phyloP scores from a whole-genome alignment of 2,113 vertebrate species.

The Balaeniceps rex region DNA sequence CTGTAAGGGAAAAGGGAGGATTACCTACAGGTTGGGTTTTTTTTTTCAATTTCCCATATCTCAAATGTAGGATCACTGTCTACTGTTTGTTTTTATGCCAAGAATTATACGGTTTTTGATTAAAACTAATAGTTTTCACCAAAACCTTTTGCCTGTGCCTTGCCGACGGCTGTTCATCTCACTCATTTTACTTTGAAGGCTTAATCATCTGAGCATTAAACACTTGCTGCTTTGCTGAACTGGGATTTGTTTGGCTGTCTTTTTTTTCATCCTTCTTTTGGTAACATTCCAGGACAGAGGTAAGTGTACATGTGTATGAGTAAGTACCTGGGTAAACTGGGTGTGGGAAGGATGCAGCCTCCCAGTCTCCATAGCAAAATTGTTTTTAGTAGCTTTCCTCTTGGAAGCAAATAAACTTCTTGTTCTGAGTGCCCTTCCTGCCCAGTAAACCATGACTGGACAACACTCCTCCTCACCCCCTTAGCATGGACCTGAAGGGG shows the following conservation, averaged over 20 bases:
- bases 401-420: background rate
- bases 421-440: background rate
- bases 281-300: background rate
- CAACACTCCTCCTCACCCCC: background rate
- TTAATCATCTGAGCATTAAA: background rate
- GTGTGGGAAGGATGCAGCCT: background rate
- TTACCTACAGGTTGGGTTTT: background rate
- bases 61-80: background rate
- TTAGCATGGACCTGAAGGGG: background rate
- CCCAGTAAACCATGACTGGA: background rate
- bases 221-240: background rate
- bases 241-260: background rate
- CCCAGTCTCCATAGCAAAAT: background rate
- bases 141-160: background rate
- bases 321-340: background rate
- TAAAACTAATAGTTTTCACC: background rate
- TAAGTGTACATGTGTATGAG: background rate
- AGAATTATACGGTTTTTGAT: background rate
- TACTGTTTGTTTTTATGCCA: background rate
- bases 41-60: background rate
- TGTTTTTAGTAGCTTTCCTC: background rate
- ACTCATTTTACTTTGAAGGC: background rate
- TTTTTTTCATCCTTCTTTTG: background rate
- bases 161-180: background rate
- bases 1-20: background rate